Evolutionary conservation across 2,113 vertebrate species (phyloP).

Genomic region (Erinaceus europaeus): DNA sequence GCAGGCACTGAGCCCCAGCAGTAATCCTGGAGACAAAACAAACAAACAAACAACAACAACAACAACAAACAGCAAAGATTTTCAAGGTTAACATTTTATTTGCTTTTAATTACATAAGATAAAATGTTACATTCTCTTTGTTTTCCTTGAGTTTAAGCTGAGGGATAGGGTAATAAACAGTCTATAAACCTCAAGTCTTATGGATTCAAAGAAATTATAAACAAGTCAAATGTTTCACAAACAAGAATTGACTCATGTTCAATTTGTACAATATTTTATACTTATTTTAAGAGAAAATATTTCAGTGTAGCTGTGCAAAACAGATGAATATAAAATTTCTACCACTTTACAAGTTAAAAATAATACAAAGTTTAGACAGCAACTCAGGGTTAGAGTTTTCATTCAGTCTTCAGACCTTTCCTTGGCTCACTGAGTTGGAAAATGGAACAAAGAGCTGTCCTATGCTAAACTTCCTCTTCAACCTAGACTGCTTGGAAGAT

Average conservation of each 20-base stretch:
- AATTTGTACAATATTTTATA: background rate
- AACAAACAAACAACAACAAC: too few relatives aligned
- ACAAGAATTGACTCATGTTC: background rate
- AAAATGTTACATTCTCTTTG: background rate
- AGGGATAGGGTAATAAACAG: background rate
- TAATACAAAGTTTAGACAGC: background rate
- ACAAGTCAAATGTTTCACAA: background rate
- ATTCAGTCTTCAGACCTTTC: background rate
- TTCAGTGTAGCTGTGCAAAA: background rate
- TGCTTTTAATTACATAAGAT: background rate
- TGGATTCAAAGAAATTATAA: background rate
- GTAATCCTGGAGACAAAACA: too few relatives aligned
- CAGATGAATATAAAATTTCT: background rate
- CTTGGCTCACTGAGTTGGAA: background rate
- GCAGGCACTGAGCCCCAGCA: too few relatives aligned
- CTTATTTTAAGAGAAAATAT: background rate
- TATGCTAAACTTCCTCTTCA: background rate
- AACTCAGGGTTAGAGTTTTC: background rate
- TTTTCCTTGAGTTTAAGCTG: background rate
- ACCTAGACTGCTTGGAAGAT: background rate
- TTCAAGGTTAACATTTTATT: background rate
- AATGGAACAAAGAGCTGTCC: background rate
- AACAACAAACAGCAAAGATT: background rate
- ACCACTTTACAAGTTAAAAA: background rate
- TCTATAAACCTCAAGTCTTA: background rate